Evolutionary conservation across 2,888 invertebrate genomes (phyloP).

Genomic region (Spilosoma lubricipeda): DNA sequence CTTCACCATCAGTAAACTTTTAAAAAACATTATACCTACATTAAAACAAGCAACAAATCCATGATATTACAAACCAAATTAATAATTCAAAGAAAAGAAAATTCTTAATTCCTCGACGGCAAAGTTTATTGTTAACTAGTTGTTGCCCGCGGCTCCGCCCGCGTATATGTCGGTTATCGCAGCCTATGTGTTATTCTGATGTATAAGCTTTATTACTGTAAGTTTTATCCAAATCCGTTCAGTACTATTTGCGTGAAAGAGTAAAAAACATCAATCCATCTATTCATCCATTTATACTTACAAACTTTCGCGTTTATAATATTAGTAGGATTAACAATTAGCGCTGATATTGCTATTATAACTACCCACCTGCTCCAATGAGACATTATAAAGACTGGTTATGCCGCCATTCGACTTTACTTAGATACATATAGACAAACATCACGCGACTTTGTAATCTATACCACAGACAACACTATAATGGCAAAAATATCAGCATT

Average conservation of each 20-base stretch:
- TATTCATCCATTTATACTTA: no score
- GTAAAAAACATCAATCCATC: no score
- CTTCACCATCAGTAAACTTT: not conserved
- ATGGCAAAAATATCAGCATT: not conserved
- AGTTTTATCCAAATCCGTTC: no score
- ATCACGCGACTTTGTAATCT: constrained; percentile 12
- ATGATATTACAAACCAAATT: not conserved
- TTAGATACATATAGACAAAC: not conserved
- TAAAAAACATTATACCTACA: not conserved
- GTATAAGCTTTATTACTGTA: no score
- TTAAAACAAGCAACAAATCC: not conserved
- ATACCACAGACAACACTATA: constrained; percentile 10
- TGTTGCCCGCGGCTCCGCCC: no score
- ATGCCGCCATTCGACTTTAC: constrained; percentile 8
- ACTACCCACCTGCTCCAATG: constrained; percentile 6
- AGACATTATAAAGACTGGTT: not conserved
- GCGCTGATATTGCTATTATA: not conserved
- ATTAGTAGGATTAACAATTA: constrained; percentile 4
- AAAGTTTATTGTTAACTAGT: not conserved
- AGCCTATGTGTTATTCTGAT: no score
- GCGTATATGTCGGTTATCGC: no score
- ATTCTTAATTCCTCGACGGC: no score
- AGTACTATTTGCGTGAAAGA: no score
- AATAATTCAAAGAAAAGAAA: not conserved
- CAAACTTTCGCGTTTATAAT: no score